Conservation (phyloP, 2,888 invertebrate genomes). For the Nephrotoma flavescens region DNA sequence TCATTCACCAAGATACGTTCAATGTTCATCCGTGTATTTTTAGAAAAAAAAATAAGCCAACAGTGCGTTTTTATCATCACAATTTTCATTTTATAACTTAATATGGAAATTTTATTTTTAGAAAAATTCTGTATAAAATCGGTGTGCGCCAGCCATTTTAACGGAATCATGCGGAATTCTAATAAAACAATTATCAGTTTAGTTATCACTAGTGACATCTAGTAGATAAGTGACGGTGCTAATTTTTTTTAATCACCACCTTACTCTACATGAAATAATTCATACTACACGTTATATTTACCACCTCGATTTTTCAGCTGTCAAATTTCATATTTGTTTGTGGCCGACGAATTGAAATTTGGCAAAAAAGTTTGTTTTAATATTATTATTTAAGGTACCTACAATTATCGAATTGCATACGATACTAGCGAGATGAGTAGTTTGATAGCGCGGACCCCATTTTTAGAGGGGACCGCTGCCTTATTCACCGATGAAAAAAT, state of each 20-base stretch:
- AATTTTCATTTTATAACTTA: background rate
- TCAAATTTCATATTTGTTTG: background rate
- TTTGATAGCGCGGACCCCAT: conserved; percentile 26
- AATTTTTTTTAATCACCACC: background rate
- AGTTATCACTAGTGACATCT: background rate
- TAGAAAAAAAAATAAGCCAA: background rate
- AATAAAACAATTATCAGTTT: background rate
- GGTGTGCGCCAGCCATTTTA: background rate
- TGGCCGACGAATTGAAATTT: background rate
- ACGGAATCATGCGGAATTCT: background rate
- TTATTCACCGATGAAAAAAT: conserved; percentile 31
- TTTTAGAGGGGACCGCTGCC: conserved; percentile 28
- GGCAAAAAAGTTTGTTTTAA: background rate
- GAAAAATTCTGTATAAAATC: background rate
- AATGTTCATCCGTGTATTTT: background rate
- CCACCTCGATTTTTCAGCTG: background rate
- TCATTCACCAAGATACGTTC: background rate
- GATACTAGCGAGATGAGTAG: conserved; percentile 20
- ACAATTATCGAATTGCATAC: background rate
- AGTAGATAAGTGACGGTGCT: background rate
- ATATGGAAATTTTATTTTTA: background rate
- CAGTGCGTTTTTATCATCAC: background rate
- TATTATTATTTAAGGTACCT: background rate
- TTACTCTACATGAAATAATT: background rate
- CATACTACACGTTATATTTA: background rate